A percentile compares a stretch with the other conserved stretches of the same genome.
phyloP scores from a whole-genome alignment of 2,113 vertebrate genomes.

The Equus przewalskii region DNA sequence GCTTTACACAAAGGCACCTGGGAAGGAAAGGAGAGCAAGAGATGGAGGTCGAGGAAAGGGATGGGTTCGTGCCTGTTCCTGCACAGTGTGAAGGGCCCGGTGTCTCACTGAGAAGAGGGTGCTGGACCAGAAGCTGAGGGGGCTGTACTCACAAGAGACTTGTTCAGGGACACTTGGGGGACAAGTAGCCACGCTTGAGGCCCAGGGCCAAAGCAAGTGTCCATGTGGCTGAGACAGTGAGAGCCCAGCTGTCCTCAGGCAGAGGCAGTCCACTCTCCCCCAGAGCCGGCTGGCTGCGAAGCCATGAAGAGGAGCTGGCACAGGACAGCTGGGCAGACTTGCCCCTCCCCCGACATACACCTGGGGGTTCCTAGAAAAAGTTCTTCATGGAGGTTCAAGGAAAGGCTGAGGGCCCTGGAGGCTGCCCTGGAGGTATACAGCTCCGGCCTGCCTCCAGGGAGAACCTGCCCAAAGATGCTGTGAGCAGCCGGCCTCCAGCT shows the following conservation, averaged over 20 bases:
- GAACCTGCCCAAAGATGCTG: rapidly evolving
- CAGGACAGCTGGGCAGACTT: neutral
- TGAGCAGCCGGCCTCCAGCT: rapidly evolving
- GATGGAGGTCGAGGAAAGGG: too few relatives aligned
- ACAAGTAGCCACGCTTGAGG: too few relatives aligned
- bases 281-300: neutral
- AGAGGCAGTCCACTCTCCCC: neutral
- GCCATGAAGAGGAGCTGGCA: neutral
- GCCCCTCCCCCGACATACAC: too few relatives aligned
- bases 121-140: neutral
- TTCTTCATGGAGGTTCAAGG: neutral
- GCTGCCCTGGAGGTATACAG: rapidly evolving
- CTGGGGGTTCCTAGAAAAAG: neutral
- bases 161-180: neutral
- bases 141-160: rapidly evolving
- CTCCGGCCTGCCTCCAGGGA: too few relatives aligned
- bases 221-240: neutral
- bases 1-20: too few relatives aligned
- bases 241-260: neutral
- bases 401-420: neutral
- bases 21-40: neutral
- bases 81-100: neutral
- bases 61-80: neutral
- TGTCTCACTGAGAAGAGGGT: too few relatives aligned
- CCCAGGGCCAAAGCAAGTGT: neutral